A percentile compares a stretch with the other conserved stretches of the same genome.
Evolutionary conservation across 2,888 invertebrate species (phyloP).

Genomic region (Pardosa pseudoannulata): DNA sequence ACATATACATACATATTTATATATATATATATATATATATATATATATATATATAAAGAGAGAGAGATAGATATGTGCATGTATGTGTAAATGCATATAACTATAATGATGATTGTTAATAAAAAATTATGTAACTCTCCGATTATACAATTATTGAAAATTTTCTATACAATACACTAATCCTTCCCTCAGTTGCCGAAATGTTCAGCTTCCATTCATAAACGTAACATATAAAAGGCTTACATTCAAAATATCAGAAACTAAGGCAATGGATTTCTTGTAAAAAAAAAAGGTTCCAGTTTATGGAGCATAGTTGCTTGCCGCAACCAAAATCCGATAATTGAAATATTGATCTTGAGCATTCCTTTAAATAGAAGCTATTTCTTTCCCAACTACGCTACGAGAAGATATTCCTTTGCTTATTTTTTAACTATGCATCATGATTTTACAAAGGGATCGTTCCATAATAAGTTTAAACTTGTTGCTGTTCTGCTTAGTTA

Average conservation of each 20-base stretch:
- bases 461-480: background rate
- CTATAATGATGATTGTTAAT: too few relatives aligned
- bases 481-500: background rate
- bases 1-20: too few relatives aligned
- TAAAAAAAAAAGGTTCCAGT: background rate
- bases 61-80: too few relatives aligned
- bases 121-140: too few relatives aligned
- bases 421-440: background rate
- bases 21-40: too few relatives aligned
- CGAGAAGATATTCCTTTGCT: background rate
- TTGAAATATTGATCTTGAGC: conserved; percentile 9
- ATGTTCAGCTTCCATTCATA: too few relatives aligned
- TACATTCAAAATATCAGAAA: background rate
- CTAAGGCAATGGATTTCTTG: background rate
- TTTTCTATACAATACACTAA: too few relatives aligned
- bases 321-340: background rate
- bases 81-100: too few relatives aligned
- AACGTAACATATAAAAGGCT: too few relatives aligned
- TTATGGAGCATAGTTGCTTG: background rate
- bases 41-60: too few relatives aligned
- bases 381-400: background rate
- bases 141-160: too few relatives aligned
- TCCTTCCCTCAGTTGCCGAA: too few relatives aligned
- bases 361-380: conserved; percentile 5
- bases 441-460: background rate